phyloP scores from a whole-genome alignment of 64 coral and sea anemone genomes.

The Platygyra sinensis region DNA sequence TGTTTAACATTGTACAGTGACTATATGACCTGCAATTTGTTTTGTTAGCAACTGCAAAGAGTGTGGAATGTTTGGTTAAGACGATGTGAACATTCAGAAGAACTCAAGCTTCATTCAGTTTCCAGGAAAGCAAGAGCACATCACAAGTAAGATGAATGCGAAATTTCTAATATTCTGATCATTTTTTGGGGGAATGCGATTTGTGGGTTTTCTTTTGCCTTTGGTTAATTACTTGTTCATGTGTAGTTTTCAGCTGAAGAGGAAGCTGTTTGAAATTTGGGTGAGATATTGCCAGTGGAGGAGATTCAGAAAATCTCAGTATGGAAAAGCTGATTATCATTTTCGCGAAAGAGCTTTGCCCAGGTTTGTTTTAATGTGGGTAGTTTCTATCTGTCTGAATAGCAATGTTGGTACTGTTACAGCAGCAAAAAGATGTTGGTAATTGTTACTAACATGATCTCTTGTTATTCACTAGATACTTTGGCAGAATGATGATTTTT shows the following conservation, averaged over 20 bases:
- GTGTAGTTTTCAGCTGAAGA: slow-evolving; percentile 46
- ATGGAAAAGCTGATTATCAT: slow-evolving; percentile 72
- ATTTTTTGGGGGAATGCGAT: neutral
- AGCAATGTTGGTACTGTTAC: no score
- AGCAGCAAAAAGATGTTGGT: neutral
- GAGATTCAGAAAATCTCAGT: slow-evolving; percentile 63
- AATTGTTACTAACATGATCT: neutral
- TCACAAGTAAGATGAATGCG: slow-evolving; percentile 49
- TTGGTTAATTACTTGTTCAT: neutral
- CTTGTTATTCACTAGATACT: slow-evolving; percentile 55
- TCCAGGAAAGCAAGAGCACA: slow-evolving; percentile 74
- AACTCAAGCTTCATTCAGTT: slow-evolving; percentile 70
- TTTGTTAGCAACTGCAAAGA: slow-evolving; percentile 63
- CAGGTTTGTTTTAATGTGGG: slow-evolving; percentile 46
- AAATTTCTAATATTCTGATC: neutral
- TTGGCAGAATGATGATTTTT: slow-evolving; percentile 68
- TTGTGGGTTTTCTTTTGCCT: neutral
- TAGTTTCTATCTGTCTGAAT: neutral
- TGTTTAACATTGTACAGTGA: neutral
- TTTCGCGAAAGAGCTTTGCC: slow-evolving; percentile 67
- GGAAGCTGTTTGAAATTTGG: slow-evolving; percentile 52
- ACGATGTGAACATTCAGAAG: slow-evolving; percentile 88
- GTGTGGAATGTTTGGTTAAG: slow-evolving; percentile 87
- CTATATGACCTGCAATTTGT: neutral
- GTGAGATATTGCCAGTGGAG: slow-evolving; percentile 67